These are phyloP conservation scores for Diorhabda sublineata DNA, from an alignment of 1,140 invertebrate species.

Conservation along the genomic window DNA sequence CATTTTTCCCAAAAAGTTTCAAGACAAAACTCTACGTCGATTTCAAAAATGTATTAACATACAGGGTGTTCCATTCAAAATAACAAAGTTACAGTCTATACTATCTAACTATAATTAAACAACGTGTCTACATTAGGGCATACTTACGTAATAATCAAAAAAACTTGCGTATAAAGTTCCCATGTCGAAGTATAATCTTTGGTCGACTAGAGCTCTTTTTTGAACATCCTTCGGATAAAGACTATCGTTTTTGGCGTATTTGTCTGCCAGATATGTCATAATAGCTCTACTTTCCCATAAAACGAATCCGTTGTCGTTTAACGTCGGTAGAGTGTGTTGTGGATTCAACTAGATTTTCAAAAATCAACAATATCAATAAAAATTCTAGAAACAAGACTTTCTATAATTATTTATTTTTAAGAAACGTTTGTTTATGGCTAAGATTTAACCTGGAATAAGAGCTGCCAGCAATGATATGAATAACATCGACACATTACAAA, in stretches of 20 bases:
- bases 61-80: too few species aligned
- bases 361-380: too few species aligned
- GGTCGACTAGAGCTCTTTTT: constrained; percentile 65
- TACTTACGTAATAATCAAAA: constrained; percentile 60
- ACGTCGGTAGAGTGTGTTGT: constrained; percentile 64
- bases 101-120: too few species aligned
- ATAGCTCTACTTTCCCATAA: constrained; percentile 71
- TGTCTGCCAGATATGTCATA: constrained; percentile 64
- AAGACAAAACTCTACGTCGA: not conserved
- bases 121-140: too few species aligned
- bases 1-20: too few species aligned
- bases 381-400: too few species aligned
- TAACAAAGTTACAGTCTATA: not conserved
- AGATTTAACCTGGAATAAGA: too few species aligned
- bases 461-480: too few species aligned
- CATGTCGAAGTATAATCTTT: constrained; percentile 71
- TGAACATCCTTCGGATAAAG: constrained; percentile 72
- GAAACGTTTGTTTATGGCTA: too few species aligned
- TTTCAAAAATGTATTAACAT: not conserved
- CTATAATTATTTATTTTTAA: too few species aligned
- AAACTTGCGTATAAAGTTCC: constrained; percentile 64
- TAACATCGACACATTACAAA: too few species aligned
- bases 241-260: constrained; percentile 67
- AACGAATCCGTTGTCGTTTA: constrained; percentile 63
- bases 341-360: constrained; percentile 58